Percentiles rank a stretch among this genome's conserved stretches.
These are phyloP conservation scores for Cyphomyrus plagiostoma DNA, from an alignment of 2,113 vertebrate species.

Conservation along the genomic window DNA sequence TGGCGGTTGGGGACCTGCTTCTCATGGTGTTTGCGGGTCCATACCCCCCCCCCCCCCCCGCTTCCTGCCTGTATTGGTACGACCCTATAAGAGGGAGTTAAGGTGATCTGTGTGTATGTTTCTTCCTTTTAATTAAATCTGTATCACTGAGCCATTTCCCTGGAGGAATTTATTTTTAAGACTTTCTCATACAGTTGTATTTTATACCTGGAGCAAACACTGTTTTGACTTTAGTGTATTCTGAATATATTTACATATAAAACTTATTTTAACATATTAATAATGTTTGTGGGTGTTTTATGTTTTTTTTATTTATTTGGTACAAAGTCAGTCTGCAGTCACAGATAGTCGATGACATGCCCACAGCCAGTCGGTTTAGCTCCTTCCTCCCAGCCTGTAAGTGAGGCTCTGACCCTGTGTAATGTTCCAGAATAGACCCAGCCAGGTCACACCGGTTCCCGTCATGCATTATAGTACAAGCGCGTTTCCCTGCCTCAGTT, in stretches of 20 bases:
- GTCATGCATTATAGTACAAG: neutral
- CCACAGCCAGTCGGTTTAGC: neutral
- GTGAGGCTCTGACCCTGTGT: neutral
- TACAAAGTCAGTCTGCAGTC: neutral
- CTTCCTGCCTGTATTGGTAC: neutral
- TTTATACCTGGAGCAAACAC: neutral
- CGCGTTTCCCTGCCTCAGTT: neutral
- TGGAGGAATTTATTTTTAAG: neutral
- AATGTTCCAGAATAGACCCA: neutral
- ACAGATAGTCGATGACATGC: neutral
- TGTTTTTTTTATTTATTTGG: neutral
- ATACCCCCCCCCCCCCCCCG: too few relatives aligned
- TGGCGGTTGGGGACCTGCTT: slow-evolving; percentile 89
- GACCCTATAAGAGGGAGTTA: neutral
- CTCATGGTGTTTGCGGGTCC: slow-evolving; percentile 74
- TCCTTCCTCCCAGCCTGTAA: neutral
- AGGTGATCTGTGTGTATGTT: neutral
- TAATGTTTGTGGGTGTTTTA: neutral
- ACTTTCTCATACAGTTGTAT: slow-evolving; percentile 12
- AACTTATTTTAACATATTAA: neutral
- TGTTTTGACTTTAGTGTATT: neutral
- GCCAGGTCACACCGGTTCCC: neutral
- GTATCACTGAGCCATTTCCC: neutral
- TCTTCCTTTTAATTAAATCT: neutral
- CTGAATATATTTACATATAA: slow-evolving; percentile 9